These are phyloP conservation scores for Argyresthia albistria DNA, from an alignment of 2,888 invertebrate genomes.

Conservation along the genomic window DNA sequence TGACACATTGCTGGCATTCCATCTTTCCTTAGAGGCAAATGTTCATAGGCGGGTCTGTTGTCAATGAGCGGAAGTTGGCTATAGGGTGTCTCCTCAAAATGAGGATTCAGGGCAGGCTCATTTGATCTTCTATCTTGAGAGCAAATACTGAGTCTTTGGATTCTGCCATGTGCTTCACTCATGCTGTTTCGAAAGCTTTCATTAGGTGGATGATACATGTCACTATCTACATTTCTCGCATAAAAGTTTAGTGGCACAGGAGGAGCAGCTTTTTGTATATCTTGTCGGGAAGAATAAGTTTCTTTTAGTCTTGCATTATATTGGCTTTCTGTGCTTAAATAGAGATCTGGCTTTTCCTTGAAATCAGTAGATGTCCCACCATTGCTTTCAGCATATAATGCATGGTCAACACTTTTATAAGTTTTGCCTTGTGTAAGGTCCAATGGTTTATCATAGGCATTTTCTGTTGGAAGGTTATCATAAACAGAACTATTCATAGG, in stretches of 20 bases:
- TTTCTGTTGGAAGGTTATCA: slow-evolving; percentile 58
- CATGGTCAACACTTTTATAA: slow-evolving; percentile 67
- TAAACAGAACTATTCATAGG: slow-evolving; percentile 52
- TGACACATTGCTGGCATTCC: slow-evolving; percentile 22
- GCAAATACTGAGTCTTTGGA: slow-evolving; percentile 53
- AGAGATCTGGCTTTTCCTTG: slow-evolving; percentile 41
- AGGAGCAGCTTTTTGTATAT: slow-evolving; percentile 35
- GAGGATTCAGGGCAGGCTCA: slow-evolving; percentile 40
- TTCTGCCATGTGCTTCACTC: slow-evolving; percentile 41
- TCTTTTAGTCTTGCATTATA: slow-evolving; percentile 42
- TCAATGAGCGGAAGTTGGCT: slow-evolving; percentile 37
- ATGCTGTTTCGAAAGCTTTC: slow-evolving; percentile 44
- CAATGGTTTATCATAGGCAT: slow-evolving; percentile 62
- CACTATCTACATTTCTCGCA: slow-evolving; percentile 36
- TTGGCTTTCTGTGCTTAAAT: slow-evolving; percentile 33
- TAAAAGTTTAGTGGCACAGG: slow-evolving; percentile 36
- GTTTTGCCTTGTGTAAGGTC: slow-evolving; percentile 57
- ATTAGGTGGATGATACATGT: slow-evolving; percentile 35
- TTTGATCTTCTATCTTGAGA: slow-evolving; percentile 50
- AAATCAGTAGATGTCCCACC: slow-evolving; percentile 33
- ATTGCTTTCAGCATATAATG: slow-evolving; percentile 57
- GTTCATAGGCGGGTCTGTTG: slow-evolving; percentile 41
- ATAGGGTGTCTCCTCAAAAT: slow-evolving; percentile 43
- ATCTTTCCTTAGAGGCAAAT: slow-evolving; percentile 46
- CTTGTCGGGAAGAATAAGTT: slow-evolving; percentile 47